Percentiles rank a stretch among this genome's conserved stretches.
phyloP scores from a whole-genome alignment of 2,113 vertebrate species.

The Bos taurus region DNA sequence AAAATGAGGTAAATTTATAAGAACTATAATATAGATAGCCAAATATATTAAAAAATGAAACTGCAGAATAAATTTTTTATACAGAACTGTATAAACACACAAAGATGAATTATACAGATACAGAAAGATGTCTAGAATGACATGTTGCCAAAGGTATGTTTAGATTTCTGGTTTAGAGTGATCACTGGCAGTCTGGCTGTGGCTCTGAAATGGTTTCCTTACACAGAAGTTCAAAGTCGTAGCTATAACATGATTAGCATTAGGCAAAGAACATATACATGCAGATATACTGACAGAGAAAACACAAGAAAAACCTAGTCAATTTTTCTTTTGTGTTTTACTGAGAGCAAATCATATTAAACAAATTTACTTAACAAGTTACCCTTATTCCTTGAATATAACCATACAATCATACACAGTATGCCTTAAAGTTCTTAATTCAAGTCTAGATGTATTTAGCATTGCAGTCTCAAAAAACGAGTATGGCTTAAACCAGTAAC shows the following conservation, averaged over 20 bases:
- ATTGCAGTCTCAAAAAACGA: not conserved
- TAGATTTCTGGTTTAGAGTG: not conserved
- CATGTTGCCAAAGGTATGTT: not conserved
- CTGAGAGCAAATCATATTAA: not conserved
- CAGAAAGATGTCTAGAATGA: not conserved
- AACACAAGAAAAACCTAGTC: not conserved
- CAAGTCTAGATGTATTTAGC: not conserved
- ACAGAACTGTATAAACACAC: not conserved
- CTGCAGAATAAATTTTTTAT: not conserved
- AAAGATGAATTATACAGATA: not conserved
- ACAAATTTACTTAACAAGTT: slow-evolving; percentile 5
- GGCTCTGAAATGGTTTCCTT: not conserved
- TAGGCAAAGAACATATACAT: not conserved
- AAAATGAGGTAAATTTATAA: not conserved
- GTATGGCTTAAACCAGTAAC: not conserved
- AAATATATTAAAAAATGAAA: not conserved
- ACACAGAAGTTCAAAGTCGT: not conserved
- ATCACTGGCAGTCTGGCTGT: not conserved
- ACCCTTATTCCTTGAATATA: not conserved
- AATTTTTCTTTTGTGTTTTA: not conserved
- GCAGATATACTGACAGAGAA: not conserved
- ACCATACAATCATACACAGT: not conserved
- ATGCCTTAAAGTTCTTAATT: slow-evolving; percentile 13
- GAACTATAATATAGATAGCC: not conserved
- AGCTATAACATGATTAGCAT: not conserved